Evolutionary conservation across 37 sponge, comb jelly and placozoan genomes (phyloP), one percentile per base, ranked within the genome.

Genomic region (Haliclona indistincta): DNA sequence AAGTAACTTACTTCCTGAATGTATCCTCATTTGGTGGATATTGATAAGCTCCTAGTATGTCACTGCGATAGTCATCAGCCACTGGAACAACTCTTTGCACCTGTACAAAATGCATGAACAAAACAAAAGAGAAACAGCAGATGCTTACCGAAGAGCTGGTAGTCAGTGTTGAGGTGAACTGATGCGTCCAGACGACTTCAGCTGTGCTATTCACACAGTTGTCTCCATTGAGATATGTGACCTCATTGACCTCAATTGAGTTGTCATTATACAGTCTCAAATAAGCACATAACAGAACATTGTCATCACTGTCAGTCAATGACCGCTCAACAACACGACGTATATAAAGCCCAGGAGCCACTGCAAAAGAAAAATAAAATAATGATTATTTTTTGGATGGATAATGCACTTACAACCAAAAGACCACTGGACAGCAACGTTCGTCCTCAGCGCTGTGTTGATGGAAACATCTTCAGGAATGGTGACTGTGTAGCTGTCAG

Each of bases 11-110:
- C 77, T 68, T 69, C n/a, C n/a, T n/a, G n/a, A n/a, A 20, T 26
- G 78, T 85, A 6, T 83, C 66, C 56, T 83, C 81, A 34, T 66
- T 87, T 3, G 92, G 88, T 1, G 28, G 51, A 13, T 30, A 47
- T 3, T 44, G 70, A 43, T 68, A 92, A 8, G 56, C 68, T 47
- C 92, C 92, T 29, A 92, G 80, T 7, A 92, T 28, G 39, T 92
- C 87, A 82, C 92, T 92, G 30, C 71, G 49, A 23, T 84, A 83
- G 73, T 86, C 84, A 75, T 92, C 92, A 52, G 84, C 38, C 4
- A 92, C 54, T 25, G 71, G 74, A 1, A 92, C 49, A 37, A 63
- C 51, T 25, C 74, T 34, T 30, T 64, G 34, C 2, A 82, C 74
- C 52, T 43, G 53, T 26, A 49, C 25, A 1, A 29, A 49, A 29